phyloP scores from a whole-genome alignment of 2,113 vertebrate species.

The Triplophysa siluroides region DNA sequence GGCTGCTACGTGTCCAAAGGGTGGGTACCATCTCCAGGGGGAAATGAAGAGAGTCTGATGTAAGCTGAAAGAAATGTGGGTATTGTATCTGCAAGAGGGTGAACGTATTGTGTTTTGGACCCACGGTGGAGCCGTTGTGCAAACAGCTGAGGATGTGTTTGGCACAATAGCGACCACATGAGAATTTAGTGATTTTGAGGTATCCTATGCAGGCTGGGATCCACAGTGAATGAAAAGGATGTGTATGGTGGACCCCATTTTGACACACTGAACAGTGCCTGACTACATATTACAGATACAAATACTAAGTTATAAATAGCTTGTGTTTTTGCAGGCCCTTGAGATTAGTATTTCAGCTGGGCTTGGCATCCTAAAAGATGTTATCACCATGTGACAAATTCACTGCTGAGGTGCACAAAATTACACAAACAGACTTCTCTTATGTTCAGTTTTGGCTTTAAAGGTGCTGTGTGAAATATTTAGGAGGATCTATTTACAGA shows the following conservation, averaged over 20 bases:
- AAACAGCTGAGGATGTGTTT: conserved; percentile 15
- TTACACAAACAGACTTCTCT: conserved; percentile 31
- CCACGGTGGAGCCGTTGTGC: not conserved
- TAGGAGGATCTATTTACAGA: too few relatives aligned
- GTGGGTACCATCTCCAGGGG: conserved; percentile 61
- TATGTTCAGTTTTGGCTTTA: not conserved
- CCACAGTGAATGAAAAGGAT: conserved; percentile 51
- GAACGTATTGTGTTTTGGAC: conserved; percentile 30
- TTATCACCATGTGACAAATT: conserved; percentile 56
- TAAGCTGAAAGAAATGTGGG: conserved; percentile 71
- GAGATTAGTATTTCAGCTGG: conserved; percentile 45
- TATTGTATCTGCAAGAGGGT: conserved; percentile 61
- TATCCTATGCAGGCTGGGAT: not conserved
- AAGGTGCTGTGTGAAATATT: not conserved
- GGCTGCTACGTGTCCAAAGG: conserved; percentile 49
- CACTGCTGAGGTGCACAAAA: conserved; percentile 39
- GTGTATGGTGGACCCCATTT: conserved; percentile 47
- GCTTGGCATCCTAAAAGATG: conserved; percentile 52
- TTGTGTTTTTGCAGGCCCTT: conserved; percentile 15
- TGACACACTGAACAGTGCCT: conserved; percentile 29
- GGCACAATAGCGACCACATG: conserved; percentile 9
- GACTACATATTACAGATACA: conserved; percentile 47
- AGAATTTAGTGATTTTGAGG: conserved; percentile 18
- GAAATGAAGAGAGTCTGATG: conserved; percentile 68
- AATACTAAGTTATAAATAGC: conserved; percentile 26